Evolutionary conservation across 2,113 vertebrate genomes (phyloP).

Genomic region (Dascyllus trimaculatus): DNA sequence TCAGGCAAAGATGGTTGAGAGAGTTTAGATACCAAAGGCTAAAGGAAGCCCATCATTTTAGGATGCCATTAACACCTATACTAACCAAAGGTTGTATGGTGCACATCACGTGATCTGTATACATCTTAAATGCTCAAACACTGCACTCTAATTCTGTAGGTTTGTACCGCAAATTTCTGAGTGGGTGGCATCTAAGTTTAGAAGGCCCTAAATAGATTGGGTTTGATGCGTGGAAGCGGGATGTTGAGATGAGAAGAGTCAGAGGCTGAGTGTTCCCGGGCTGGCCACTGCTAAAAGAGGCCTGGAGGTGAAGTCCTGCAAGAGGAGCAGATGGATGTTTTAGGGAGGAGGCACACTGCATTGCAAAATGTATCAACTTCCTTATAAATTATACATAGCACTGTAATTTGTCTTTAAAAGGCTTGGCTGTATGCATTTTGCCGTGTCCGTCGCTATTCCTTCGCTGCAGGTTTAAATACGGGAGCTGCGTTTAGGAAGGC

Average conservation of each 20-base stretch:
- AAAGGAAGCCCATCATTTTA: slow-evolving; percentile 65
- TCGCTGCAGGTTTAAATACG: slow-evolving; percentile 75
- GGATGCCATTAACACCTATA: slow-evolving; percentile 68
- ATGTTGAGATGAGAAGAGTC: slow-evolving; percentile 38
- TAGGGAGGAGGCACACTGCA: slow-evolving; percentile 78
- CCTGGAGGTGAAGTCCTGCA: slow-evolving; percentile 52
- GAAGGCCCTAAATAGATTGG: slow-evolving; percentile 29
- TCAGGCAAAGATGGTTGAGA: slow-evolving; percentile 59
- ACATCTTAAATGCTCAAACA: slow-evolving; percentile 53
- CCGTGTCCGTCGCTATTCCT: slow-evolving; percentile 77
- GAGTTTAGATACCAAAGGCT: slow-evolving; percentile 76
- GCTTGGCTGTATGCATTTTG: slow-evolving; percentile 84
- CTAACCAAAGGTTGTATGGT: slow-evolving; percentile 79
- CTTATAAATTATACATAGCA: slow-evolving; percentile 85
- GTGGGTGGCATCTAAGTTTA: slow-evolving; percentile 42
- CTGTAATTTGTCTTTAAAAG: slow-evolving; percentile 85
- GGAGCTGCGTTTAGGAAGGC: slow-evolving; percentile 69
- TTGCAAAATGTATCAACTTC: slow-evolving; percentile 83
- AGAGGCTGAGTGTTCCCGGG: slow-evolving; percentile 46
- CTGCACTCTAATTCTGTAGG: slow-evolving; percentile 65
- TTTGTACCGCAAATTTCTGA: slow-evolving; percentile 38
- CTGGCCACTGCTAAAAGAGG: slow-evolving; percentile 52
- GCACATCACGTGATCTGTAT: slow-evolving; percentile 59
- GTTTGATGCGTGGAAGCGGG: slow-evolving; percentile 27
- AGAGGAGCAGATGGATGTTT: slow-evolving; percentile 57